phyloP scores from a whole-genome alignment of 2,113 vertebrate genomes.

The Labrus mixtus region DNA sequence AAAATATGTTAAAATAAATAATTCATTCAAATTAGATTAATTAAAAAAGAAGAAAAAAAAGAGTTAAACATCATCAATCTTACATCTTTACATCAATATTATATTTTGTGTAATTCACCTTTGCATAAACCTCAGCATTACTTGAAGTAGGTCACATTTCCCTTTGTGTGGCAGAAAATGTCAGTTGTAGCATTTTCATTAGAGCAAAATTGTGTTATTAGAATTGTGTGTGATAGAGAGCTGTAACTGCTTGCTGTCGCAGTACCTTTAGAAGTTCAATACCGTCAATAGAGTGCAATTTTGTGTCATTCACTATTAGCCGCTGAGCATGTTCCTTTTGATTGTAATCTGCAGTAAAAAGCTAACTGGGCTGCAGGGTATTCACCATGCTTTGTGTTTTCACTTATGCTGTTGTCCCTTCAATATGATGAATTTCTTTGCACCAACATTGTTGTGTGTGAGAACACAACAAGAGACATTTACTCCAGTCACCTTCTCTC shows the following conservation, averaged over 20 bases:
- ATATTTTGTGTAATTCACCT: not conserved
- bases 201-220: slow-evolving; percentile 54
- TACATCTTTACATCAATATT: not conserved
- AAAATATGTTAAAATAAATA: no score
- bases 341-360: slow-evolving; percentile 58
- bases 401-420: slow-evolving; percentile 21
- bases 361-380: slow-evolving; percentile 64
- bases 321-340: slow-evolving; percentile 60
- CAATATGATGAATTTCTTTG: slow-evolving; percentile 42
- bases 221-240: slow-evolving; percentile 66
- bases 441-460: slow-evolving; percentile 16
- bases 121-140: not conserved
- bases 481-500: slow-evolving; percentile 17
- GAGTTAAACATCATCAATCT: no score
- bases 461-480: slow-evolving; percentile 9
- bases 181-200: slow-evolving; percentile 60
- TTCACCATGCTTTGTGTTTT: slow-evolving; percentile 28
- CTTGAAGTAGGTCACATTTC: not conserved
- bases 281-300: slow-evolving; percentile 67
- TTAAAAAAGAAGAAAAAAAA: no score
- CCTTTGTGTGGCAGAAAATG: slow-evolving; percentile 49
- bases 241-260: slow-evolving; percentile 64
- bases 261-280: slow-evolving; percentile 68
- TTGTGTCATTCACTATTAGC: slow-evolving; percentile 66
- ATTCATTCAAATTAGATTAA: no score